Percentiles rank a stretch among this genome's conserved stretches.
Conservation (phyloP, 2,113 vertebrate genomes). For the Stercorarius parasiticus region DNA sequence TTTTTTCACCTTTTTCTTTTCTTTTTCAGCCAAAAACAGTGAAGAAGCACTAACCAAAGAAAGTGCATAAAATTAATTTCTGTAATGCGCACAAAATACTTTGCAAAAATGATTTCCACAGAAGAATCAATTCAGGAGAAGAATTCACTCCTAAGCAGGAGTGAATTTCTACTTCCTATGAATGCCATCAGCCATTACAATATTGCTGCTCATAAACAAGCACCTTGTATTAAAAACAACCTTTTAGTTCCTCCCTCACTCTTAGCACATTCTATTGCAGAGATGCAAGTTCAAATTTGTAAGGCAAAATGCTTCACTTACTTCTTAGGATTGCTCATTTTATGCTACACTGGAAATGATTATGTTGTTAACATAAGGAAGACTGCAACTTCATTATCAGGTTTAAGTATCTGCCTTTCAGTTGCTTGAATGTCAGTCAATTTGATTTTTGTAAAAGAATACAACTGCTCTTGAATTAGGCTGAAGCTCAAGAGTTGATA, state of each 20-base stretch:
- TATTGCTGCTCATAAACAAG: neutral
- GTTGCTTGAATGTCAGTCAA: conserved; percentile 29
- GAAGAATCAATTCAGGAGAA: neutral
- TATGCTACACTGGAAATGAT: conserved; percentile 41
- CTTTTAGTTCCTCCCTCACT: neutral
- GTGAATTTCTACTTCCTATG: neutral
- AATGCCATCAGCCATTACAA: neutral
- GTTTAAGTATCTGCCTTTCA: conserved; percentile 33
- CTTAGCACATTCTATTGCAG: neutral
- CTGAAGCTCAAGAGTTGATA: neutral
- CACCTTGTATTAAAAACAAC: neutral
- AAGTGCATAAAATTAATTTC: neutral
- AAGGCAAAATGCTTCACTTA: conserved; percentile 40
- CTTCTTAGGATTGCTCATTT: conserved; percentile 26
- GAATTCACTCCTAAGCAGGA: neutral
- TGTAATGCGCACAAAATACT: neutral
- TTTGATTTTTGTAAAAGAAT: neutral
- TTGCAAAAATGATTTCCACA: neutral
- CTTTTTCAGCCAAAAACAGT: neutral
- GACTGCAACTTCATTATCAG: conserved; percentile 46
- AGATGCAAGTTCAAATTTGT: conserved; percentile 10
- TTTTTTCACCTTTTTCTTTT: neutral
- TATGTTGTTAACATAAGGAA: conserved; percentile 34
- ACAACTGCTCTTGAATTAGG: neutral
- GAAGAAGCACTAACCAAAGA: neutral